These are phyloP conservation scores for Aradophagus sp. DNA, from an alignment of 1,140 invertebrate species.

Conservation along the genomic window DNA sequence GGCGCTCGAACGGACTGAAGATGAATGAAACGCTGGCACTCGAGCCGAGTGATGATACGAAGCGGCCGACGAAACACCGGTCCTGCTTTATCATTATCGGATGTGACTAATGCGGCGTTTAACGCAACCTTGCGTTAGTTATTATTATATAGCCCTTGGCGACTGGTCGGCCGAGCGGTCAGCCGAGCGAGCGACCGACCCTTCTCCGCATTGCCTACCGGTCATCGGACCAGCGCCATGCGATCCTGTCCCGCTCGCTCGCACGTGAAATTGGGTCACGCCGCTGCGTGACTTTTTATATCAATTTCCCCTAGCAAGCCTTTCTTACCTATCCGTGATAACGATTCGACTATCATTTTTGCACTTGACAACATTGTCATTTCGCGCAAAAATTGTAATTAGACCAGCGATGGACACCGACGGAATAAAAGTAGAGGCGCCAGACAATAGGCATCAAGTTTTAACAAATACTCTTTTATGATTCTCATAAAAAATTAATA, in stretches of 20 bases:
- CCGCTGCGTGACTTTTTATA: slow-evolving; percentile 47
- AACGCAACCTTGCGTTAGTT: slow-evolving; percentile 69
- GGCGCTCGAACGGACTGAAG: too few species aligned
- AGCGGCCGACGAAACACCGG: slow-evolving; percentile 56
- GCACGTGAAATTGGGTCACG: slow-evolving; percentile 53
- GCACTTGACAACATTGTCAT: slow-evolving; percentile 14
- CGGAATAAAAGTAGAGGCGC: too few species aligned
- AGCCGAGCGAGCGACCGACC: slow-evolving; percentile 26
- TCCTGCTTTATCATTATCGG: slow-evolving; percentile 68
- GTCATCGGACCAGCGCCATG: slow-evolving; percentile 46
- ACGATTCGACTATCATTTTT: slow-evolving; percentile 11
- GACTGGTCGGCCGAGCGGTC: too few species aligned
- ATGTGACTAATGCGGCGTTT: slow-evolving; percentile 69
- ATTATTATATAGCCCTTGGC: slow-evolving; percentile 69
- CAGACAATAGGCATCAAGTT: too few species aligned
- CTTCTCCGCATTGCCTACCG: slow-evolving; percentile 50
- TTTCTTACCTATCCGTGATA: slow-evolving; percentile 27
- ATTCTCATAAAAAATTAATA: too few species aligned
- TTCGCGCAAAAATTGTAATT: too few species aligned
- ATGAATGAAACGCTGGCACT: slow-evolving; percentile 22
- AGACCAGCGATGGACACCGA: too few species aligned
- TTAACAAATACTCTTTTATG: too few species aligned
- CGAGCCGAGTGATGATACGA: not conserved
- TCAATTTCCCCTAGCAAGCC: slow-evolving; percentile 37
- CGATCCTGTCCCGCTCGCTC: slow-evolving; percentile 40